A percentile compares a stretch with the other conserved stretches of the same genome.
These are phyloP conservation scores for Trissolcus basalis DNA, from an alignment of 1,140 invertebrate species.

Conservation along the genomic window DNA sequence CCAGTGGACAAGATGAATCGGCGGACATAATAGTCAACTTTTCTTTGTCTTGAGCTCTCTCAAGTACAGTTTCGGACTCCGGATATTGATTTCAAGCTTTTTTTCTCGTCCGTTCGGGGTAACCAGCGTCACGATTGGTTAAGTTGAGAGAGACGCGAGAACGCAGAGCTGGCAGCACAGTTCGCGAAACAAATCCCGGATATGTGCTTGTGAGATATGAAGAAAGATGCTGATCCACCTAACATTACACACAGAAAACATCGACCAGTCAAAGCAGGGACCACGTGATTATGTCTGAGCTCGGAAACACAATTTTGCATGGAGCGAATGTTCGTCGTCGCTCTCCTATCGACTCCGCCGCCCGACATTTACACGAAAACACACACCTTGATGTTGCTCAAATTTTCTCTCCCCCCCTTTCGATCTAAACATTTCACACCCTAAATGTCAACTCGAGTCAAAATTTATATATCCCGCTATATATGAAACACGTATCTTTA, in stretches of 20 bases:
- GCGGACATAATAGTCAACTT: too few relatives aligned
- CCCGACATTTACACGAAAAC: slow-evolving; percentile 16
- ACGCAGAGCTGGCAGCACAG: slow-evolving; percentile 43
- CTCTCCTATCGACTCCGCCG: slow-evolving; percentile 74
- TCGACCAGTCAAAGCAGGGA: slow-evolving; percentile 77
- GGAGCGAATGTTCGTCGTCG: slow-evolving; percentile 70
- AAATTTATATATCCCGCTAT: too few relatives aligned
- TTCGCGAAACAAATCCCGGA: slow-evolving; percentile 30
- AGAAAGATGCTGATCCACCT: slow-evolving; percentile 48
- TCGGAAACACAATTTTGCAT: slow-evolving; percentile 75
- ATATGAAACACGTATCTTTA: too few relatives aligned
- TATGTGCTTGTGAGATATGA: slow-evolving; percentile 32
- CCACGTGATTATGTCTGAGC: slow-evolving; percentile 78
- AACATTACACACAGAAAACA: slow-evolving; percentile 70
- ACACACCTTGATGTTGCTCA: neutral
- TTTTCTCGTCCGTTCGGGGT: too few relatives aligned
- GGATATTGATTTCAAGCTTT: too few relatives aligned
- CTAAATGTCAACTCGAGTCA: too few relatives aligned
- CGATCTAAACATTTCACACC: neutral
- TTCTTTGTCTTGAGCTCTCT: neutral
- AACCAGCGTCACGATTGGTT: too few relatives aligned
- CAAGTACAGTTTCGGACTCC: neutral
- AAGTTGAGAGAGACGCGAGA: neutral
- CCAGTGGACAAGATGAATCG: slow-evolving; percentile 18
- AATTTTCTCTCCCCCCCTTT: slow-evolving; percentile 22